Evolutionary conservation across 1,140 invertebrate species (phyloP).

Genomic region (Watersipora subatra): DNA sequence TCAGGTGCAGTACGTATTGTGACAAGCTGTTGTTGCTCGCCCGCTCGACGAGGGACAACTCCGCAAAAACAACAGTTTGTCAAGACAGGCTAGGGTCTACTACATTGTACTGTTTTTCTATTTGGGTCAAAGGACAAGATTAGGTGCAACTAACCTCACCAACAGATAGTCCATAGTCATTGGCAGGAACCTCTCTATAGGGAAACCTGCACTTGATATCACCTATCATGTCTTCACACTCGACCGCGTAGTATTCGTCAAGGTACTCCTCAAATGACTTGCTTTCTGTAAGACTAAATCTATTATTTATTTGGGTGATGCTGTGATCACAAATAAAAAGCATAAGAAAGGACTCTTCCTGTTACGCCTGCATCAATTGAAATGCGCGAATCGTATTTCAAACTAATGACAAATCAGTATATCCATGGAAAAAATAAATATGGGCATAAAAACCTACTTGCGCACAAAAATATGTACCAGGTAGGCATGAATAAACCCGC

Average conservation of each 20-base stretch:
- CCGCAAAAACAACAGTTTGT: too few relatives aligned
- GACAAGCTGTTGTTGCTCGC: too few relatives aligned
- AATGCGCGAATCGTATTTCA: background rate
- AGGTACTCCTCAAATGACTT: slow-evolving; percentile 73
- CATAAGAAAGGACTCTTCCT: slow-evolving; percentile 7
- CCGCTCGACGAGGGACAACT: too few relatives aligned
- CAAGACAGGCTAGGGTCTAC: too few relatives aligned
- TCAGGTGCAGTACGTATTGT: too few relatives aligned
- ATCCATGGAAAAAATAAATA: background rate
- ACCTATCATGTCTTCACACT: slow-evolving; percentile 81
- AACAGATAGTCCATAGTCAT: slow-evolving; percentile 75
- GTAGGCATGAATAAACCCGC: too few relatives aligned
- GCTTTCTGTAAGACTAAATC: slow-evolving; percentile 40
- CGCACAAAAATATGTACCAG: background rate
- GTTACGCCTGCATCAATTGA: background rate
- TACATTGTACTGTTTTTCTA: too few relatives aligned
- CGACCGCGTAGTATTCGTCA: slow-evolving; percentile 83
- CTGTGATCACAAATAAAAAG: too few relatives aligned
- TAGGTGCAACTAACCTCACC: slow-evolving; percentile 54
- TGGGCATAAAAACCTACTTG: background rate
- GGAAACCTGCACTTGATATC: slow-evolving; percentile 82
- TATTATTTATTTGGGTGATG: background rate
- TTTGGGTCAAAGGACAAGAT: background rate
- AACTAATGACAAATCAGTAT: slow-evolving; percentile 8
- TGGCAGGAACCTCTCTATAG: slow-evolving; percentile 73